Percentiles rank a stretch among this genome's conserved stretches.
These are phyloP conservation scores for Ypsolopha sequella DNA, from an alignment of 2,888 invertebrate species.

Conservation along the genomic window DNA sequence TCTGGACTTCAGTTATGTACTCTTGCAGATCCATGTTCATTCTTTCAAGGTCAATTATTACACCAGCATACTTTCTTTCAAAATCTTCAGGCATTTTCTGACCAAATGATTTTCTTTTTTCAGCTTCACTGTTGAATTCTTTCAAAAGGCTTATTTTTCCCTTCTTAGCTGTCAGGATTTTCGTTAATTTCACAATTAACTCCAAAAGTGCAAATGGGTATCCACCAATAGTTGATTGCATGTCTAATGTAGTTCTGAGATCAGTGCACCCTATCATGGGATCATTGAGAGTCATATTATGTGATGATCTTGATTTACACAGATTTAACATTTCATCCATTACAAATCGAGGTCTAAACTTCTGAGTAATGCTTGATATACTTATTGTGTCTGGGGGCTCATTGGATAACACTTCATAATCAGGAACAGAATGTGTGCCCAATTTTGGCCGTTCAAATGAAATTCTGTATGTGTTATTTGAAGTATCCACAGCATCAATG, in stretches of 20 bases:
- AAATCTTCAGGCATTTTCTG: constrained; percentile 87
- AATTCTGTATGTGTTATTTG: constrained; percentile 94
- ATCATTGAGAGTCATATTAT: constrained; percentile 71
- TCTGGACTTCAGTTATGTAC: constrained; percentile 87
- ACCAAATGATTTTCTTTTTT: constrained; percentile 85
- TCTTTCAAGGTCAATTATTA: constrained; percentile 90
- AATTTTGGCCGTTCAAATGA: constrained; percentile 93
- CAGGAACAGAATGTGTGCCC: constrained; percentile 96
- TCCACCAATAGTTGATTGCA: constrained; percentile 74
- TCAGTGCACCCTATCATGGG: constrained; percentile 75
- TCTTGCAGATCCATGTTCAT: constrained; percentile 91
- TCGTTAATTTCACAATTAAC: constrained; percentile 87
- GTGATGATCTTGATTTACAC: constrained; percentile 39
- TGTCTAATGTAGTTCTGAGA: constrained; percentile 51
- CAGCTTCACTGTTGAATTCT: constrained; percentile 92
- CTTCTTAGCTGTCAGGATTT: constrained; percentile 86
- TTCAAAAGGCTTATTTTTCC: constrained; percentile 83
- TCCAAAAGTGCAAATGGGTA: constrained; percentile 89
- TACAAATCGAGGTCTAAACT: constrained; percentile 79
- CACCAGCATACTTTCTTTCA: constrained; percentile 89
- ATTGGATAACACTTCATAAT: constrained; percentile 95
- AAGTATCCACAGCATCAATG: constrained; percentile 95
- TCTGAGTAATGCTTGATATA: constrained; percentile 84
- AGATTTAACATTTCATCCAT: constrained; percentile 67
- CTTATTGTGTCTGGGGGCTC: constrained; percentile 93